Percentiles rank a stretch among this genome's conserved stretches.
Conservation (phyloP, 2,888 invertebrate species). For the Tryphoninae sp. region DNA sequence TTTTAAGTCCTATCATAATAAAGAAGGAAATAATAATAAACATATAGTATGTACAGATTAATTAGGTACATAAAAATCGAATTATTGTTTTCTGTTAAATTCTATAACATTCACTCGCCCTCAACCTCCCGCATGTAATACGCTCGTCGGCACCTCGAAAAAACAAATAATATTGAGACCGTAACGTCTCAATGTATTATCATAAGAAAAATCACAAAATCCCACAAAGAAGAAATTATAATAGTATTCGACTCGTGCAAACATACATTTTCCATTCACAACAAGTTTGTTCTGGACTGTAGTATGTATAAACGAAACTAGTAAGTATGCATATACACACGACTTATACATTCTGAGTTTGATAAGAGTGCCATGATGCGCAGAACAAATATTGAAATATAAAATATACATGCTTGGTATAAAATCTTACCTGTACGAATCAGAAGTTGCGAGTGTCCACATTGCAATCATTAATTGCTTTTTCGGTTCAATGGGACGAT, state of each 20-base stretch:
- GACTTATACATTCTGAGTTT: neutral
- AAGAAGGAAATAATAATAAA: no score
- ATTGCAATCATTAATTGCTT: slow-evolving; percentile 33
- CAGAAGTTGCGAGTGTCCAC: slow-evolving; percentile 33
- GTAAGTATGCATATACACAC: neutral
- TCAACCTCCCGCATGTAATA: no score
- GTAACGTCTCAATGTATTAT: no score
- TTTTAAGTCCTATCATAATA: no score
- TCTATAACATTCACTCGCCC: no score
- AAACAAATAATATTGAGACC: no score
- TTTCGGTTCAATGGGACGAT: slow-evolving; percentile 33
- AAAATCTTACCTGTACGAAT: slow-evolving; percentile 19
- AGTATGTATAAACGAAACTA: neutral
- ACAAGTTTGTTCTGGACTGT: neutral
- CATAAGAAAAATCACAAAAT: neutral
- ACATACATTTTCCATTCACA: neutral
- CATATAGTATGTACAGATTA: no score
- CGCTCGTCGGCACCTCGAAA: no score
- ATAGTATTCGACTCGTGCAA: neutral
- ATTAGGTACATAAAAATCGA: no score
- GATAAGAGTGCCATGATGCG: neutral
- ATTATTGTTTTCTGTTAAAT: no score
- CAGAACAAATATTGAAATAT: neutral
- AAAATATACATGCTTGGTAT: neutral
- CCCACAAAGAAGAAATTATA: neutral